Conservation (phyloP, 2,888 invertebrate species). For the Shargacucullia verbasci region DNA sequence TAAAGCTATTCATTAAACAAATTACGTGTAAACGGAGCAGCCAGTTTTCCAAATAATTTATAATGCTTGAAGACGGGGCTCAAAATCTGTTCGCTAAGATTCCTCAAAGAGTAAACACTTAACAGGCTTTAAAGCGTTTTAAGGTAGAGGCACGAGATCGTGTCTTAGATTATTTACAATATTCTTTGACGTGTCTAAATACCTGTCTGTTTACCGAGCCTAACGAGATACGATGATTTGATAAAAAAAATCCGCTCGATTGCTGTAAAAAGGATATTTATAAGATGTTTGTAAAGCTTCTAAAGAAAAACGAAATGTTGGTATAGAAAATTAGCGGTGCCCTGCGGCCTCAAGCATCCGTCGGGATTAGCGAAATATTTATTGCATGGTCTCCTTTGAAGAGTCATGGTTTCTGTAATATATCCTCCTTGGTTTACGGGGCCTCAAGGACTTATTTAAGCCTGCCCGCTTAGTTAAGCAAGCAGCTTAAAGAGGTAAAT, state of each 20-base stretch:
- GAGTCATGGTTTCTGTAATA: constrained; percentile 17
- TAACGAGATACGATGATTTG: constrained; percentile 52
- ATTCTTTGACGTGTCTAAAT: constrained; percentile 30
- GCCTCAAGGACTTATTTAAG: constrained; percentile 15
- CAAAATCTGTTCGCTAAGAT: constrained; percentile 9
- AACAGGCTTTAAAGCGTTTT: constrained; percentile 21
- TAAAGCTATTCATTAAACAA: not conserved
- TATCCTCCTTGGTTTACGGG: constrained; percentile 28
- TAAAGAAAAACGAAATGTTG: constrained; percentile 31
- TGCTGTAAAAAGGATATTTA: constrained; percentile 34
- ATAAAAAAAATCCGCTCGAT: constrained; percentile 37
- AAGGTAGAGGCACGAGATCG: constrained; percentile 7
- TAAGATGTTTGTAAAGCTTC: constrained; percentile 38
- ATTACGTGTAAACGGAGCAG: constrained; percentile 3
- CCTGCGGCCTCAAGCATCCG: constrained; percentile 33
- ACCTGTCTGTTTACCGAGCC: constrained; percentile 32
- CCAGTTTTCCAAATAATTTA: constrained; percentile 19
- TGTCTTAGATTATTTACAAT: constrained; percentile 31
- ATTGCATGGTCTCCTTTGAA: constrained; percentile 29
- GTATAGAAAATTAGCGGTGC: constrained; percentile 43
- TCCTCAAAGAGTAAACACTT: constrained; percentile 34
- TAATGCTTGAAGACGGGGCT: constrained; percentile 25
- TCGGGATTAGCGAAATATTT: constrained; percentile 45
- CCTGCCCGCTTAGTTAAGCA: not conserved
- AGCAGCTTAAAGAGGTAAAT: not conserved